Evolutionary conservation across 2,888 invertebrate genomes (phyloP).

Genomic region (Melinaea marsaeus): DNA sequence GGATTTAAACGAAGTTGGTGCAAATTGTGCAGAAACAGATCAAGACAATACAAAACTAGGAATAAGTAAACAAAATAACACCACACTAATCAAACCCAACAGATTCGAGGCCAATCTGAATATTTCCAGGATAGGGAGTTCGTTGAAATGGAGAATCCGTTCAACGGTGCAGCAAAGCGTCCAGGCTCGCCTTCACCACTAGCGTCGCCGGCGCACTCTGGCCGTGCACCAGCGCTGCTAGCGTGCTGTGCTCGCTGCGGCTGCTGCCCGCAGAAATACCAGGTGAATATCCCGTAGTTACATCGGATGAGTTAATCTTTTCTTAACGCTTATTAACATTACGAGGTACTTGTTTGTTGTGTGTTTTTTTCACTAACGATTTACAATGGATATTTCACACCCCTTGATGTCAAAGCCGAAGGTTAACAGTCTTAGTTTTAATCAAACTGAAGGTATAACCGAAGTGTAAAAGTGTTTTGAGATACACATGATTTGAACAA

Average conservation of each 20-base stretch:
- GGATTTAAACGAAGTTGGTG: no score
- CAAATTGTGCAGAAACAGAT: no score
- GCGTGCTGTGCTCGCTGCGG: constrained; percentile 92
- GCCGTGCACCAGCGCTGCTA: constrained; percentile 84
- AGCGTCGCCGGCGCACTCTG: constrained; percentile 91
- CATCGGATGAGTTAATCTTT: not conserved
- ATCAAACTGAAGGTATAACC: no score
- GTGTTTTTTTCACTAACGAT: no score
- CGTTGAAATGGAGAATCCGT: constrained; percentile 96
- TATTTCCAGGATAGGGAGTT: constrained; percentile 93
- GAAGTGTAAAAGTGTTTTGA: no score
- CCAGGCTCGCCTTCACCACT: constrained; percentile 93
- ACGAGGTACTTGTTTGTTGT: no score
- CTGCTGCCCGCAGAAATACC: constrained; percentile 92
- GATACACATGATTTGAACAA: no score
- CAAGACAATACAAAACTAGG: not conserved
- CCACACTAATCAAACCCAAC: not conserved
- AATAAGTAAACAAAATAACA: not conserved
- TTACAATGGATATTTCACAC: no score
- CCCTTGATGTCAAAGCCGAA: no score
- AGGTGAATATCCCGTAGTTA: constrained; percentile 70
- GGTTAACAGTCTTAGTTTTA: no score
- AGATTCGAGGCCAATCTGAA: not conserved
- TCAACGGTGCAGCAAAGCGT: constrained; percentile 94
- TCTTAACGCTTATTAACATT: no score